phyloP scores from a whole-genome alignment of 2,113 vertebrate species.

The Takifugu flavidus region DNA sequence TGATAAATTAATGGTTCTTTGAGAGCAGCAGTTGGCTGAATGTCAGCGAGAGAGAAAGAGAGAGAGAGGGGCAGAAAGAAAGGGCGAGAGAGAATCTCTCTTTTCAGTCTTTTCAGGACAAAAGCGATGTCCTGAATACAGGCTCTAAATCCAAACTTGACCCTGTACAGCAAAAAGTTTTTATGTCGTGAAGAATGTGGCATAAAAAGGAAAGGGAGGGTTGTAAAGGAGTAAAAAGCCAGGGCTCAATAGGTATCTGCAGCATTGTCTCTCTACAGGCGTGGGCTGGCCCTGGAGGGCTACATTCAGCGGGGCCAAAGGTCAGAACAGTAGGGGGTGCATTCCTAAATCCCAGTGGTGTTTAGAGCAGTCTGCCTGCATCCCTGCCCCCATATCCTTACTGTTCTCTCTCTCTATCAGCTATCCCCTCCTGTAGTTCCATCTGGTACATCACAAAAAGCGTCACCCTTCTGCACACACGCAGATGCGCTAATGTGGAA shows the following conservation, averaged over 20 bases:
- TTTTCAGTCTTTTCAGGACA: constrained; percentile 53
- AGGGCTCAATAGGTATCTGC: constrained; percentile 63
- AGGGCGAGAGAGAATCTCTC: constrained; percentile 20
- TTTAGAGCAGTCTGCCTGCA: constrained; percentile 25
- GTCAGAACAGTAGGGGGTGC: constrained; percentile 51
- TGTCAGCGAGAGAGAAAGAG: constrained; percentile 46
- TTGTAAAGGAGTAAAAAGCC: constrained; percentile 69
- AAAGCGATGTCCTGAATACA: constrained; percentile 65
- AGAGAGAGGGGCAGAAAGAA: not conserved
- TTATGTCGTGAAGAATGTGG: constrained; percentile 40
- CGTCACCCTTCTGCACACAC: constrained; percentile 13
- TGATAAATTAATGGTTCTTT: constrained; percentile 73
- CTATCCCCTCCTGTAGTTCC: not conserved
- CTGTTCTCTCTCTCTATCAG: constrained; percentile 11
- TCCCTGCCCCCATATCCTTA: not conserved
- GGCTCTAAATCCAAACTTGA: constrained; percentile 65
- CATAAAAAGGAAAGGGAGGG: constrained; percentile 20
- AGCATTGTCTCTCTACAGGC: constrained; percentile 61
- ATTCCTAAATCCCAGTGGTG: constrained; percentile 50
- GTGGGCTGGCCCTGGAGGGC: constrained; percentile 49
- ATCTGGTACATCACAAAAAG: constrained; percentile 9
- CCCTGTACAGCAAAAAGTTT: constrained; percentile 43
- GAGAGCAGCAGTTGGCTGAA: constrained; percentile 71
- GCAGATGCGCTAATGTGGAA: constrained; percentile 19
- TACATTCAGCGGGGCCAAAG: constrained; percentile 63